Conservation (phyloP, 2,113 vertebrate species). For the Hemichromis elongatus region DNA sequence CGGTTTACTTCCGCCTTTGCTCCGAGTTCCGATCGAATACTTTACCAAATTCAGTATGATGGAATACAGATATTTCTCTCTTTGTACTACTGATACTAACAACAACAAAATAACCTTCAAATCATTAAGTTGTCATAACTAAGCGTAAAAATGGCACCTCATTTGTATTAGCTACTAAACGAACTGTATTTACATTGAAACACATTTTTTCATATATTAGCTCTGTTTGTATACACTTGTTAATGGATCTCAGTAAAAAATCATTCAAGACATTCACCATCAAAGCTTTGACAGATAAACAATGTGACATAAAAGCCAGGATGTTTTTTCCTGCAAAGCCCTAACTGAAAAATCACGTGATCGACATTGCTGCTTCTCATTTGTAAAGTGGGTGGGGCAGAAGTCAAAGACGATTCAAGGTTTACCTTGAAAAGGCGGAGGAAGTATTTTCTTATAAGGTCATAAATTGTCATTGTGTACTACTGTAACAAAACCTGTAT, state of each 20-base stretch:
- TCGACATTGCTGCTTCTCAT: not conserved
- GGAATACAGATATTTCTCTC: not conserved
- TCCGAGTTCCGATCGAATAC: not conserved
- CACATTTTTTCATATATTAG: not conserved
- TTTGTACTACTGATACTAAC: not conserved
- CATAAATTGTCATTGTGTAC: too few species aligned
- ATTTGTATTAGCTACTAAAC: not conserved
- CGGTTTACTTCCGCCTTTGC: not conserved
- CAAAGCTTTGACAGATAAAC: not conserved
- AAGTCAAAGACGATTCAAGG: not conserved
- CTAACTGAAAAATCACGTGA: not conserved
- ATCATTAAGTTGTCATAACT: accelerated
- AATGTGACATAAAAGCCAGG: not conserved
- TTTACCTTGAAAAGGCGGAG: not conserved
- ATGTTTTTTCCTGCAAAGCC: accelerated
- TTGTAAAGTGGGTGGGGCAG: not conserved
- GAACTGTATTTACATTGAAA: not conserved
- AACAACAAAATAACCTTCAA: not conserved
- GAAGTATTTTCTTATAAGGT: accelerated
- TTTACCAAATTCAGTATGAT: not conserved
- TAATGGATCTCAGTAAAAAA: not conserved
- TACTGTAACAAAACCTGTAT: too few species aligned
- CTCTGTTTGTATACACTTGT: not conserved
- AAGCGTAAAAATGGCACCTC: not conserved
- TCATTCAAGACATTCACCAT: not conserved